Percentiles rank a stretch among this genome's conserved stretches.
Conservation (phyloP, 92 coral and sea anemone genomes). For the Siderastrea siderea region DNA sequence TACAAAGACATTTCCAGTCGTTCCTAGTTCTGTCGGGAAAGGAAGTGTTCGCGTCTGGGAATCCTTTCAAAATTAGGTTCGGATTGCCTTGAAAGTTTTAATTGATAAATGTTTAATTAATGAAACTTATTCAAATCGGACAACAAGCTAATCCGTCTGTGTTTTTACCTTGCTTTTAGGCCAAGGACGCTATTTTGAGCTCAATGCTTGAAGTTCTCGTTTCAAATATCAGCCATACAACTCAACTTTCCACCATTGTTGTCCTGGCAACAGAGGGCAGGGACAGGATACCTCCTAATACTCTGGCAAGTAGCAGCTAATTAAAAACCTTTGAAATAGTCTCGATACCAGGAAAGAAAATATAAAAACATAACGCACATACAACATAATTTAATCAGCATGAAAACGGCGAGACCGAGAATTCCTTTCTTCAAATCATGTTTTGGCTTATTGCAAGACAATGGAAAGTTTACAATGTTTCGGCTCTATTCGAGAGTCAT, state of each 20-base stretch:
- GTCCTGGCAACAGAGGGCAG: constrained; percentile 22
- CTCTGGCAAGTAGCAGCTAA: constrained; percentile 16
- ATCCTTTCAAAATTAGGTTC: too few species aligned
- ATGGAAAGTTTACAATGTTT: too few species aligned
- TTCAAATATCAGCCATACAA: background rate
- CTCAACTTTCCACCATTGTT: background rate
- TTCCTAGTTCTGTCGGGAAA: too few species aligned
- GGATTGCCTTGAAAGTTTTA: too few species aligned
- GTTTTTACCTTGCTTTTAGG: background rate
- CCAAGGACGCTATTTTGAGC: constrained; percentile 11
- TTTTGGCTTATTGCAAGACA: too few species aligned
- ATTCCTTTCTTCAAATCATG: too few species aligned
- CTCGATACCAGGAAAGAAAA: background rate
- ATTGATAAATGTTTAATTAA: background rate
- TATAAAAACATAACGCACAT: too few species aligned
- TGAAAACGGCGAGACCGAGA: too few species aligned
- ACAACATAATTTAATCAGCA: too few species aligned
- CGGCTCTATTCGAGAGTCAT: too few species aligned
- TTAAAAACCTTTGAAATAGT: background rate
- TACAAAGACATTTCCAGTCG: too few species aligned
- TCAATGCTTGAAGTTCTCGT: background rate
- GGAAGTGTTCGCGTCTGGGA: too few species aligned
- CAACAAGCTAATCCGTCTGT: background rate
- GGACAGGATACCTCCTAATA: background rate
- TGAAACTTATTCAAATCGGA: background rate